These are phyloP conservation scores for Paramuricea clavata DNA, from an alignment of 92 coral and sea anemone genomes.

Conservation along the genomic window DNA sequence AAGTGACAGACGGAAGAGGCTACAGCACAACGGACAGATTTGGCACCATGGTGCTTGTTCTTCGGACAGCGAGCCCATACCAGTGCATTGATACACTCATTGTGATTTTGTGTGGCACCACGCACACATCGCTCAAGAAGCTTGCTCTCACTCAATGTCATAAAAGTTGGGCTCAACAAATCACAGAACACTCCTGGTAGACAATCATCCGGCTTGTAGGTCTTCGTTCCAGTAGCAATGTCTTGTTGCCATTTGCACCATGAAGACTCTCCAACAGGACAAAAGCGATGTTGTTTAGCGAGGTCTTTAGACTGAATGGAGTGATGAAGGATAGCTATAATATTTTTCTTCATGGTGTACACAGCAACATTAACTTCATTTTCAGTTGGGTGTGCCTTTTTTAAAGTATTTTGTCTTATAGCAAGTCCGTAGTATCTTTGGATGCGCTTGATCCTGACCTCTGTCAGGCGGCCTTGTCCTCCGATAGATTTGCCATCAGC, in stretches of 20 bases:
- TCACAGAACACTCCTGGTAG: constrained; percentile 53
- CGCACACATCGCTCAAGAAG: constrained; percentile 47
- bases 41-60: constrained; percentile 47
- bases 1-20: constrained; percentile 63
- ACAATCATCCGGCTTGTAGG: constrained; percentile 38
- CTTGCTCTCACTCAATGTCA: constrained; percentile 43
- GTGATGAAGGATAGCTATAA: constrained; percentile 61
- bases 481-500: constrained; percentile 15
- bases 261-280: constrained; percentile 49
- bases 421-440: constrained; percentile 62
- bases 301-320: constrained; percentile 38
- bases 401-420: constrained; percentile 54
- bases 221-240: constrained; percentile 43
- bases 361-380: constrained; percentile 59
- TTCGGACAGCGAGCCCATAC: constrained; percentile 55
- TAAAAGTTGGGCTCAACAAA: constrained; percentile 44
- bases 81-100: constrained; percentile 46
- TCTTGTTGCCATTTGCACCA: constrained; percentile 63
- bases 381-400: constrained; percentile 46
- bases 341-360: constrained; percentile 59
- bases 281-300: constrained; percentile 51
- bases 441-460: constrained; percentile 42
- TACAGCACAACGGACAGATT: constrained; percentile 41
- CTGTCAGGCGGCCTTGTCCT: constrained; percentile 49
- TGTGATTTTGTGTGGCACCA: constrained; percentile 55